Percentiles rank a stretch among this genome's conserved stretches.
Evolutionary conservation across 2,888 invertebrate genomes (phyloP).

Genomic region (Nemotelus nigrinus): DNA sequence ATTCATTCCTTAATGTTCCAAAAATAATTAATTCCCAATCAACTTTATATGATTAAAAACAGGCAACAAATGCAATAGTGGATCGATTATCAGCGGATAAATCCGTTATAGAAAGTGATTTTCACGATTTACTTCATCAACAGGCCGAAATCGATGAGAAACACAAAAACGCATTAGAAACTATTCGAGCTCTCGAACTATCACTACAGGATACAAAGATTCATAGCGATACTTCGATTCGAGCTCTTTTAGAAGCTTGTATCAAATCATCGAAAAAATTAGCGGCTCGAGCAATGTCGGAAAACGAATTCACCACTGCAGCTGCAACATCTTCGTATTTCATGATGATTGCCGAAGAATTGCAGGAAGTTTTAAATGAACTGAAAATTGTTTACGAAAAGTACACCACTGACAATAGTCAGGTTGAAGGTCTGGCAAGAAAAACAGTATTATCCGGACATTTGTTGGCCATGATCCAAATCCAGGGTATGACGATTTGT

Average conservation of each 20-base stretch:
- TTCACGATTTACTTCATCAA: conserved; percentile 74
- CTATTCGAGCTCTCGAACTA: conserved; percentile 56
- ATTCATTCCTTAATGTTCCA: too few relatives aligned
- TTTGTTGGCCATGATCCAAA: conserved; percentile 70
- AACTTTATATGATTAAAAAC: conserved; percentile 30
- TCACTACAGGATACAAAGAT: conserved; percentile 57
- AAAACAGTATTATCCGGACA: conserved; percentile 62
- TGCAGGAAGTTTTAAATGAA: conserved; percentile 54
- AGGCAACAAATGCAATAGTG: conserved; percentile 73
- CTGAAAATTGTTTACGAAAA: conserved; percentile 53
- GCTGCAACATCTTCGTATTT: conserved; percentile 55
- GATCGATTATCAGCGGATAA: conserved; percentile 67
- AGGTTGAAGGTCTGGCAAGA: conserved; percentile 55
- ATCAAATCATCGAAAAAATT: conserved; percentile 55
- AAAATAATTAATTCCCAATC: not conserved
- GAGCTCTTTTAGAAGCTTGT: conserved; percentile 54
- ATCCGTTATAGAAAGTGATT: conserved; percentile 69
- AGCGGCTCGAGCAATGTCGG: conserved; percentile 53
- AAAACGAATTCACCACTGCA: conserved; percentile 55
- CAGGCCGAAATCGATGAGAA: conserved; percentile 74
- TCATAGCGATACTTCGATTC: conserved; percentile 57
- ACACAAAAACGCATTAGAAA: conserved; percentile 55
- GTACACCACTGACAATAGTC: conserved; percentile 59
- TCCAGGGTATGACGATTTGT: conserved; percentile 80
- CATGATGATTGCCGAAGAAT: conserved; percentile 55